Percentiles rank a stretch among this genome's conserved stretches.
Conservation (phyloP, 1,140 invertebrate species). For the Eupeodes corollae region DNA sequence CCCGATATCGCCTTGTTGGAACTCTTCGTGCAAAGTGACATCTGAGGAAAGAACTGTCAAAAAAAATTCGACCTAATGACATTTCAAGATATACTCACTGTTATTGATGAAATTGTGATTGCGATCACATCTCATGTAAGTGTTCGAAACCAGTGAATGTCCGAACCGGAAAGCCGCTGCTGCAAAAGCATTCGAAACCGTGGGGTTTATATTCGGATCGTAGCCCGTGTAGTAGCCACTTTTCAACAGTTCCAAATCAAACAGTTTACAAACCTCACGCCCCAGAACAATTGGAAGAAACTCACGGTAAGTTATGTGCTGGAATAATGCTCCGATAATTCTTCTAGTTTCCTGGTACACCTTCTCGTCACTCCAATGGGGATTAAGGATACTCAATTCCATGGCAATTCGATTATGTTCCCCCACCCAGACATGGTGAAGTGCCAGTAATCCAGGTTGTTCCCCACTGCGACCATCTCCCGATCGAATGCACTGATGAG, state of each 20-base stretch:
- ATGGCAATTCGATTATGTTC: slow-evolving; percentile 83
- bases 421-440: slow-evolving; percentile 80
- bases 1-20: slow-evolving; percentile 48
- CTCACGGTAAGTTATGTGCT: slow-evolving; percentile 82
- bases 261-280: slow-evolving; percentile 56
- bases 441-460: slow-evolving; percentile 72
- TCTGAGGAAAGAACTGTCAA: slow-evolving; percentile 40
- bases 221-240: slow-evolving; percentile 62
- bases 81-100: slow-evolving; percentile 43
- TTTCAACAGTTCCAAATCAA: slow-evolving; percentile 52
- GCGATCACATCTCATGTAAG: slow-evolving; percentile 52
- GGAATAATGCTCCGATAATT: slow-evolving; percentile 70
- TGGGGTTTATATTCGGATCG: slow-evolving; percentile 68
- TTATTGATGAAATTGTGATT: slow-evolving; percentile 52
- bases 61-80: background rate
- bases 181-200: slow-evolving; percentile 83
- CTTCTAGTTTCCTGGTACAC: slow-evolving; percentile 76
- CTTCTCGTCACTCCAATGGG: slow-evolving; percentile 77
- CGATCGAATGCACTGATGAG: slow-evolving; percentile 55
- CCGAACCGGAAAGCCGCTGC: slow-evolving; percentile 93
- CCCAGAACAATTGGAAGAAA: slow-evolving; percentile 77
- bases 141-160: slow-evolving; percentile 81
- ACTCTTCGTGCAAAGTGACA: slow-evolving; percentile 64
- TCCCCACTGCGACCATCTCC: slow-evolving; percentile 75
- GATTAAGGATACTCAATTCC: slow-evolving; percentile 63